A percentile compares a stretch with the other conserved stretches of the same genome.
Conservation (phyloP, 1,140 invertebrate genomes). For the Nymphalis io region DNA sequence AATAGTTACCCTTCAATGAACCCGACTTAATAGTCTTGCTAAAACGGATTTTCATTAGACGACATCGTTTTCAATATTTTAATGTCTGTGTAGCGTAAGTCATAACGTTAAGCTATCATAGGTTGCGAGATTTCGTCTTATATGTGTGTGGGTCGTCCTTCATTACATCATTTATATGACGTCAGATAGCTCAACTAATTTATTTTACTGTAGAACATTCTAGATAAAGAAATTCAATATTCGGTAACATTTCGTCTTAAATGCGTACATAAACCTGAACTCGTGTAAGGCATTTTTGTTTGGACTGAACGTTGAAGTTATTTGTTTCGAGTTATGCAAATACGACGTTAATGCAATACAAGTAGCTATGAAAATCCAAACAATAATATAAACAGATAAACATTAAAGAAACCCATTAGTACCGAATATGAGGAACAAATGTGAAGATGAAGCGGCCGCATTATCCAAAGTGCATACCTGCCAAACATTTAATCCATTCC, state of each 20-base stretch:
- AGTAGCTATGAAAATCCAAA: constrained; percentile 10
- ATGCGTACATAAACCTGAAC: too few species aligned
- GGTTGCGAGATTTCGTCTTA: neutral
- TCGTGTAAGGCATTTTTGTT: too few species aligned
- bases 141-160: constrained; percentile 1
- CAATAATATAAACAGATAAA: constrained; percentile 25
- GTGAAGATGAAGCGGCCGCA: constrained; percentile 40
- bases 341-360: neutral
- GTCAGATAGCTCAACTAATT: neutral
- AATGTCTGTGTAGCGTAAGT: constrained; percentile 18
- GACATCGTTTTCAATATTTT: constrained; percentile 39
- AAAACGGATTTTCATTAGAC: constrained; percentile 45
- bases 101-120: constrained; percentile 1
- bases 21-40: constrained; percentile 46
- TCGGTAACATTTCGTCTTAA: neutral
- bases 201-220: neutral
- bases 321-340: neutral
- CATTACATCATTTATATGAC: too few species aligned
- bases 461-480: constrained; percentile 47
- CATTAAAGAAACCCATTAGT: constrained; percentile 37
- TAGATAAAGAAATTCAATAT: neutral
- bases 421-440: constrained; percentile 33
- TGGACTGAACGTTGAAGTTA: neutral
- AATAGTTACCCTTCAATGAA: constrained; percentile 67
- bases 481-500: constrained; percentile 53